Conservation (phyloP, 2,113 vertebrate species). For the Danionella cerebrum region DNA sequence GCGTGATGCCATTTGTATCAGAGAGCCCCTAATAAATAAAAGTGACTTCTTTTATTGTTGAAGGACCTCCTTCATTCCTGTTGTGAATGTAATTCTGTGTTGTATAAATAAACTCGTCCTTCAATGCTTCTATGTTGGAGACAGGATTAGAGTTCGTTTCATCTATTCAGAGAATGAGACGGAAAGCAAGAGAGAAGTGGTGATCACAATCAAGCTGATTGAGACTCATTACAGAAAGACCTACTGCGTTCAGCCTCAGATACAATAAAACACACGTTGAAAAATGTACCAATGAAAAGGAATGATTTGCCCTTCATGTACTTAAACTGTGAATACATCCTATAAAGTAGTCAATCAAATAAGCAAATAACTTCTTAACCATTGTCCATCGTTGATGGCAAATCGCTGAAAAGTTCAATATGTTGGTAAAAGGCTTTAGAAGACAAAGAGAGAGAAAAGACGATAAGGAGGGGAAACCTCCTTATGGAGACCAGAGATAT, state of each 20-base stretch:
- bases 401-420: background rate
- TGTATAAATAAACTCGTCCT: too few species aligned
- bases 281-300: background rate
- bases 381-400: background rate
- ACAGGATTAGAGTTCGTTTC: background rate
- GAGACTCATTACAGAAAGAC: background rate
- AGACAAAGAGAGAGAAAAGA: background rate
- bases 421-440: background rate
- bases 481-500: conserved; percentile 11
- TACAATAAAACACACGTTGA: background rate
- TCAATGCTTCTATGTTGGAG: too few species aligned
- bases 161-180: background rate
- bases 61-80: too few species aligned
- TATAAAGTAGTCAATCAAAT: background rate
- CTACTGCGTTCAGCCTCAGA: background rate
- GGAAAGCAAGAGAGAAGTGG: background rate
- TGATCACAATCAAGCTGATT: conserved; percentile 12
- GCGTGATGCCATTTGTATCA: too few species aligned
- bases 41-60: too few species aligned
- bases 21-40: too few species aligned
- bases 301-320: too few species aligned
- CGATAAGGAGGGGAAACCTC: background rate
- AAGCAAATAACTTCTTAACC: background rate
- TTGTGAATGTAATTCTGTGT: background rate
- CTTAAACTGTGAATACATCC: too few species aligned